A percentile compares a stretch with the other conserved stretches of the same genome.
Evolutionary conservation across 2,113 vertebrate species (phyloP).

Genomic region (Lamprologus callipterus): DNA sequence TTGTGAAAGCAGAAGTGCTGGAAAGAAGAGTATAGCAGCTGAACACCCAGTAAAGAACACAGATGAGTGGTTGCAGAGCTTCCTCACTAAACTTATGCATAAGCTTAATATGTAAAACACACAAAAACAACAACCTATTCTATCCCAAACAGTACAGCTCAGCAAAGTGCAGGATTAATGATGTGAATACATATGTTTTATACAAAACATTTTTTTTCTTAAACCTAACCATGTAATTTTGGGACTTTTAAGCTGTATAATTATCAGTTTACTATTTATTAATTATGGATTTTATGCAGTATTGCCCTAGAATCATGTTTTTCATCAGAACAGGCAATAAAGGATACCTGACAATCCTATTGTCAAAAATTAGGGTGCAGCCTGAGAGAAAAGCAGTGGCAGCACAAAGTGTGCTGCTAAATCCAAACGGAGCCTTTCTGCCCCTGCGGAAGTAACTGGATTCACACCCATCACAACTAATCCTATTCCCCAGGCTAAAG

Average conservation of each 20-base stretch:
- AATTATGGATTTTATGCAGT: background rate
- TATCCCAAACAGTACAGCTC: background rate
- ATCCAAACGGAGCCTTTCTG: background rate
- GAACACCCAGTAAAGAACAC: background rate
- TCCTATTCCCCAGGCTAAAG: background rate
- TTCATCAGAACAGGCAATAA: background rate
- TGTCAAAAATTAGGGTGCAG: background rate
- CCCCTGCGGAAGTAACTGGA: constrained; percentile 24
- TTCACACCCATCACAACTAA: constrained; percentile 5
- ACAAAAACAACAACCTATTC: background rate
- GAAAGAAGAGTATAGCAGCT: background rate
- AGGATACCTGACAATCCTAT: background rate
- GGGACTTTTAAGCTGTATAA: background rate
- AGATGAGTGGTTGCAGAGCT: background rate
- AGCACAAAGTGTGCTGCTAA: background rate
- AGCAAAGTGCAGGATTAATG: background rate
- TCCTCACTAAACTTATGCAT: background rate
- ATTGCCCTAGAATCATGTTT: background rate
- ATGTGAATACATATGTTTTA: background rate
- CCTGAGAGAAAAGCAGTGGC: background rate
- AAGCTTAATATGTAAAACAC: background rate
- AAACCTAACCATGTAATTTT: background rate
- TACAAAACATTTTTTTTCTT: background rate
- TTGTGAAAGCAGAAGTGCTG: background rate
- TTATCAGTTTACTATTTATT: background rate